Conservation (phyloP, 2,113 vertebrate genomes). For the Heterochromis multidens region DNA sequence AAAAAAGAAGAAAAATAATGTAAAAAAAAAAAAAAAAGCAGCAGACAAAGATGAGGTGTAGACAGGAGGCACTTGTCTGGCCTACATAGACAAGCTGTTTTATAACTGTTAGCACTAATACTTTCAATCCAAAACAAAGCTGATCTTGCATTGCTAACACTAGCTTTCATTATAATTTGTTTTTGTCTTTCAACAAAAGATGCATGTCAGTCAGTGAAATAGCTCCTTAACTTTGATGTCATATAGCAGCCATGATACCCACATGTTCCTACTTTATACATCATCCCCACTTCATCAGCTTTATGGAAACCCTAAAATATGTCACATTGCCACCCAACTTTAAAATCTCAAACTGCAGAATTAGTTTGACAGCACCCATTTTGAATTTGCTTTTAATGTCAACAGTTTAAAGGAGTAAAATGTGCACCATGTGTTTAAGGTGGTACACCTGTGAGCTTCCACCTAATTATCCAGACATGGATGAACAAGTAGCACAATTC, state of each 20-base stretch:
- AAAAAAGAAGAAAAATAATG: too few relatives aligned
- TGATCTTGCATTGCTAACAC: not conserved
- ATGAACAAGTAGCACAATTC: not conserved
- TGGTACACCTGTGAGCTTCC: not conserved
- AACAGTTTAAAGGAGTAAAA: not conserved
- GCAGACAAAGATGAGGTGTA: slow-evolving; percentile 44
- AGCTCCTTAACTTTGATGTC: not conserved
- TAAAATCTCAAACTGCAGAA: not conserved
- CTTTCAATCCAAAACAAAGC: slow-evolving; percentile 21
- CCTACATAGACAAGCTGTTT: slow-evolving; percentile 33
- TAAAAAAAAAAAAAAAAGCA: not conserved
- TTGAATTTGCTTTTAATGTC: not conserved
- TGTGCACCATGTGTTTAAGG: slow-evolving; percentile 7
- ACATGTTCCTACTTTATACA: slow-evolving; percentile 33
- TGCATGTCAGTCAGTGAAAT: not conserved
- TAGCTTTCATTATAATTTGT: not conserved
- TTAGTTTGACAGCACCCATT: slow-evolving; percentile 2
- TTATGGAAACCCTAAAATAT: slow-evolving; percentile 6
- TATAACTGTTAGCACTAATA: slow-evolving; percentile 16
- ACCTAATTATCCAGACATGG: not conserved
- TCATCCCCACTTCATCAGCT: slow-evolving; percentile 21
- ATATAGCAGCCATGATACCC: slow-evolving; percentile 21
- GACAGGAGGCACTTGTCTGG: slow-evolving; percentile 45
- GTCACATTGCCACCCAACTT: not conserved
- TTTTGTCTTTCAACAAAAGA: not conserved